Evolutionary conservation across 92 coral and sea anemone genomes (phyloP).

Genomic region (Scolanthus callimorphus): DNA sequence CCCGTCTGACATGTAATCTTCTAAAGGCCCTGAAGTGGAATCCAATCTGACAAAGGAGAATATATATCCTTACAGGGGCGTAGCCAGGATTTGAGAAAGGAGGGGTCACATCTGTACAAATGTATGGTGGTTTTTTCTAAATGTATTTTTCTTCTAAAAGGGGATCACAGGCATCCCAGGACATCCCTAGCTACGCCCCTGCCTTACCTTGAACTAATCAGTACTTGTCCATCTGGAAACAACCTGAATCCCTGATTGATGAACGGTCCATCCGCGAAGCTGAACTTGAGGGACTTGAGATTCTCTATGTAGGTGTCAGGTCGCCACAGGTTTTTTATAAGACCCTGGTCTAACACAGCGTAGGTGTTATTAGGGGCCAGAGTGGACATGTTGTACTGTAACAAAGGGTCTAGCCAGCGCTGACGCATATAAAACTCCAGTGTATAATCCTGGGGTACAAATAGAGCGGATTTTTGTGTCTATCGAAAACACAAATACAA

Average conservation of each 20-base stretch:
- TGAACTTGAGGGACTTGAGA: conserved; percentile 45
- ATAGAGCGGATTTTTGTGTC: no score
- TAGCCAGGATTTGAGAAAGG: no score
- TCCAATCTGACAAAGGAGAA: no score
- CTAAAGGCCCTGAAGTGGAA: no score
- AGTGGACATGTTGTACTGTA: conserved; percentile 24
- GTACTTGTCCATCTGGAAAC: conserved; percentile 63
- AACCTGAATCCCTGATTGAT: conserved; percentile 71
- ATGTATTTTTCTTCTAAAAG: no score
- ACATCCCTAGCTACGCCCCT: no score
- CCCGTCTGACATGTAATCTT: no score
- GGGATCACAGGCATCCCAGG: no score
- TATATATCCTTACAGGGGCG: no score
- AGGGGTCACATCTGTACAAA: no score
- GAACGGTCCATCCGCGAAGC: conserved; percentile 43
- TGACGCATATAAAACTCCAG: conserved; percentile 78
- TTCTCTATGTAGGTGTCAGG: conserved; percentile 79
- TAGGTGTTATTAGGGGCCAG: conserved; percentile 30
- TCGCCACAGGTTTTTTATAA: conserved; percentile 53
- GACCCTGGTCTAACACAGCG: conserved; percentile 48
- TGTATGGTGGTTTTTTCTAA: no score
- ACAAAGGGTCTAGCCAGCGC: conserved; percentile 64
- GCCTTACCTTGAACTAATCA: conserved; percentile 72
- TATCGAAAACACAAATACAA: no score
- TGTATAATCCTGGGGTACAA: conserved; percentile 35